These are phyloP conservation scores for Phrynosoma blainvillii DNA, from an alignment of 2,113 vertebrate genomes.

Conservation along the genomic window DNA sequence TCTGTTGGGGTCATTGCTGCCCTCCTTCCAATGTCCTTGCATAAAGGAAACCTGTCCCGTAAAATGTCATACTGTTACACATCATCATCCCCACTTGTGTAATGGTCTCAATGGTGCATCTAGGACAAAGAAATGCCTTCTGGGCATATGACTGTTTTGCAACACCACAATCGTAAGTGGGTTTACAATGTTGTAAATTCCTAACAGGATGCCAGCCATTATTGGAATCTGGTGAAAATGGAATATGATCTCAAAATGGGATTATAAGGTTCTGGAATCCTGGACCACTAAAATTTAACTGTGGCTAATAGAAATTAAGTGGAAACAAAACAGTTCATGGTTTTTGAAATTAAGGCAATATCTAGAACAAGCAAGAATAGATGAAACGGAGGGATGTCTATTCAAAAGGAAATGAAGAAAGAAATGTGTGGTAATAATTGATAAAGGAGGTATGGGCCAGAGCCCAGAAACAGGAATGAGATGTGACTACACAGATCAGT, in stretches of 20 bases:
- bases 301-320: background rate
- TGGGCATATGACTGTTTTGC: too few relatives aligned
- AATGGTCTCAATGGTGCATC: too few relatives aligned
- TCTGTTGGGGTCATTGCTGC: too few relatives aligned
- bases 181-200: too few relatives aligned
- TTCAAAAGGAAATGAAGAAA: background rate
- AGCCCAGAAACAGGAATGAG: background rate
- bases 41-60: too few relatives aligned
- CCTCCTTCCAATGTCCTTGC: too few relatives aligned
- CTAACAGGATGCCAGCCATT: too few relatives aligned
- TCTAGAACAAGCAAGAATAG: background rate
- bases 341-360: background rate
- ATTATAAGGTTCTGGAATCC: background rate
- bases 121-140: too few relatives aligned
- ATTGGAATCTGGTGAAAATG: background rate
- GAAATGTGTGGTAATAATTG: background rate
- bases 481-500: background rate
- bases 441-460: background rate
- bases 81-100: too few relatives aligned
- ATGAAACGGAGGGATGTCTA: background rate
- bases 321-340: background rate
- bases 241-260: background rate
- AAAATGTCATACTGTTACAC: too few relatives aligned
- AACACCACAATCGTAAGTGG: too few relatives aligned
- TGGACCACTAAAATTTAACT: background rate